Evolutionary conservation across 2,888 invertebrate genomes (phyloP).

Genomic region (Epiblema foenella): DNA sequence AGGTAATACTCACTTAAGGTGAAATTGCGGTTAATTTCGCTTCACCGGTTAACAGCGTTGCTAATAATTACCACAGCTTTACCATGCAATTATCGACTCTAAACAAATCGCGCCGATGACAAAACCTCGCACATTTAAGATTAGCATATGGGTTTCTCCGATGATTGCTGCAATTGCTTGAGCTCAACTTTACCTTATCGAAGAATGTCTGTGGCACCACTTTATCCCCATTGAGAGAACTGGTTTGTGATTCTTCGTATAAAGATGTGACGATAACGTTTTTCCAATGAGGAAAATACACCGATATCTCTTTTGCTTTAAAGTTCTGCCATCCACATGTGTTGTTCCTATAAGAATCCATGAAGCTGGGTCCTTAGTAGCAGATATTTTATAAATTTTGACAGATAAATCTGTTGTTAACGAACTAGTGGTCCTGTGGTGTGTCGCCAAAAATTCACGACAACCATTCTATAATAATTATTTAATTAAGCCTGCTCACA

Average conservation of each 20-base stretch:
- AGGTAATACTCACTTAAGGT: neutral
- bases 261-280: slow-evolving; percentile 14
- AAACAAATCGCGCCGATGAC: neutral
- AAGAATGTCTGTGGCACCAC: too few species aligned
- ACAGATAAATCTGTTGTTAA: too few species aligned
- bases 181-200: neutral
- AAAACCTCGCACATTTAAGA: neutral
- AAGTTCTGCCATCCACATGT: neutral
- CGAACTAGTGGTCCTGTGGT: too few species aligned
- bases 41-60: neutral
- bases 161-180: neutral
- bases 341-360: neutral
- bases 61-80: slow-evolving; percentile 9
- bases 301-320: neutral
- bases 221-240: slow-evolving; percentile 5
- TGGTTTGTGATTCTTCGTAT: slow-evolving; percentile 12
- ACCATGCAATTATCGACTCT: neutral
- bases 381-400: too few species aligned
- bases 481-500: too few species aligned
- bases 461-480: too few species aligned
- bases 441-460: too few species aligned
- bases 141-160: neutral
- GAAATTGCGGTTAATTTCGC: slow-evolving; percentile 18
- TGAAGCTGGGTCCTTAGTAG: too few species aligned
- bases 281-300: slow-evolving; percentile 17